A percentile compares a stretch with the other conserved stretches of the same genome.
These are phyloP conservation scores for Trachythela sp. DNA, from an alignment of 64 coral and sea anemone species.

Conservation along the genomic window DNA sequence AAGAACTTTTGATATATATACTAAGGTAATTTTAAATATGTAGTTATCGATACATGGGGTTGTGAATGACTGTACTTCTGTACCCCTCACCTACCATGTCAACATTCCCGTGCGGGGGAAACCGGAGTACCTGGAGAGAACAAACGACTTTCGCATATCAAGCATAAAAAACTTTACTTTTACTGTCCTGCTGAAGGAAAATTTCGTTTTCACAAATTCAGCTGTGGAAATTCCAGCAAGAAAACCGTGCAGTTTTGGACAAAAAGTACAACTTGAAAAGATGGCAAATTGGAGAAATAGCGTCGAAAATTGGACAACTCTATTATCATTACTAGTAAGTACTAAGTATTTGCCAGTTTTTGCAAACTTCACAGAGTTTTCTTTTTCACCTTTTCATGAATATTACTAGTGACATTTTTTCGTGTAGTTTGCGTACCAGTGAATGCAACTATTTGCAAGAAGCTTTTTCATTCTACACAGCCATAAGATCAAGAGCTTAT, in stretches of 20 bases:
- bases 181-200: no score
- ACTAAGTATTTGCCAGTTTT: neutral
- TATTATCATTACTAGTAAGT: conserved; percentile 99
- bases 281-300: conserved; percentile 99
- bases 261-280: conserved; percentile 80
- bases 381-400: neutral
- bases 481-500: conserved; percentile 84
- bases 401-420: neutral
- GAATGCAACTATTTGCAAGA: conserved; percentile 90
- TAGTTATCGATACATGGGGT: no score
- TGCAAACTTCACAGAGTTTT: neutral
- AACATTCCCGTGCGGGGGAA: no score
- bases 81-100: no score
- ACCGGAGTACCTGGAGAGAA: no score
- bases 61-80: no score
- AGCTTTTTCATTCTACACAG: conserved; percentile 81
- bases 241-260: conserved; percentile 69
- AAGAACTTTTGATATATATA: conserved; percentile 96
- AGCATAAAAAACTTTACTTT: no score
- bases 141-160: no score
- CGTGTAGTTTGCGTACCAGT: conserved; percentile 83
- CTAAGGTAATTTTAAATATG: conserved; percentile 59
- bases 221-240: conserved; percentile 98
- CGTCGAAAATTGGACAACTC: conserved; percentile 97
- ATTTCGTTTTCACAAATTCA: conserved; percentile 1